Conservation (phyloP, 2,888 invertebrate genomes). For the Sipunculus nudus region DNA sequence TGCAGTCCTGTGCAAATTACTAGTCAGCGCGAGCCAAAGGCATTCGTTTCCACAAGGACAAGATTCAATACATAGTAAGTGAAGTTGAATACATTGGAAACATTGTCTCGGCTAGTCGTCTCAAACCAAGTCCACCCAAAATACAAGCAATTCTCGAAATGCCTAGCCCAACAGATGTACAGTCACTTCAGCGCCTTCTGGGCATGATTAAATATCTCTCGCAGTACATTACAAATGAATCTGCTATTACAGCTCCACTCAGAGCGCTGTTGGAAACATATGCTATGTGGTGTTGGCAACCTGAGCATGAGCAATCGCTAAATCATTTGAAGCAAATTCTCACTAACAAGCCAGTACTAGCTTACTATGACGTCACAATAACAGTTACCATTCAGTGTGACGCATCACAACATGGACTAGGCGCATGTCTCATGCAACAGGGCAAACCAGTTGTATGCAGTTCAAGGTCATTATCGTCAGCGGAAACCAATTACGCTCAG, state of each 20-base stretch:
- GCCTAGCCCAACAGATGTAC: constrained; percentile 29
- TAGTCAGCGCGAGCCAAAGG: constrained; percentile 30
- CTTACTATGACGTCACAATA: constrained; percentile 24
- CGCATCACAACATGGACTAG: constrained; percentile 26
- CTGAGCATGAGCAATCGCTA: no score
- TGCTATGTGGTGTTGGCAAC: constrained; percentile 10
- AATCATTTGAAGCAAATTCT: no score
- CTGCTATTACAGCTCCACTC: constrained; percentile 31
- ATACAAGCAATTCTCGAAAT: constrained; percentile 34
- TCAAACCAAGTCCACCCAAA: constrained; percentile 28
- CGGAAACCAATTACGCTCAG: constrained; percentile 34
- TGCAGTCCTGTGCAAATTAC: constrained; percentile 23
- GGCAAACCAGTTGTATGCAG: constrained; percentile 33
- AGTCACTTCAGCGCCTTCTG: constrained; percentile 20
- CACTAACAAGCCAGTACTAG: constrained; percentile 35
- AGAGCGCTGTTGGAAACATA: constrained; percentile 29
- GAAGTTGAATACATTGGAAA: constrained; percentile 35
- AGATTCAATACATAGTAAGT: constrained; percentile 22
- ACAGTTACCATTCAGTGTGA: constrained; percentile 20
- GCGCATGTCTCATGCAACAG: no score
- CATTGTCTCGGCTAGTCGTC: constrained; percentile 28
- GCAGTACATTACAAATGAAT: constrained; percentile 35
- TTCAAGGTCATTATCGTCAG: constrained; percentile 28
- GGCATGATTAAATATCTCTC: constrained; percentile 35
- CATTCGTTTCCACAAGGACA: constrained; percentile 37